Evolutionary conservation across 1,140 invertebrate species (phyloP), one percentile per base, ranked within the genome.

Genomic region (Cydia splendana): DNA sequence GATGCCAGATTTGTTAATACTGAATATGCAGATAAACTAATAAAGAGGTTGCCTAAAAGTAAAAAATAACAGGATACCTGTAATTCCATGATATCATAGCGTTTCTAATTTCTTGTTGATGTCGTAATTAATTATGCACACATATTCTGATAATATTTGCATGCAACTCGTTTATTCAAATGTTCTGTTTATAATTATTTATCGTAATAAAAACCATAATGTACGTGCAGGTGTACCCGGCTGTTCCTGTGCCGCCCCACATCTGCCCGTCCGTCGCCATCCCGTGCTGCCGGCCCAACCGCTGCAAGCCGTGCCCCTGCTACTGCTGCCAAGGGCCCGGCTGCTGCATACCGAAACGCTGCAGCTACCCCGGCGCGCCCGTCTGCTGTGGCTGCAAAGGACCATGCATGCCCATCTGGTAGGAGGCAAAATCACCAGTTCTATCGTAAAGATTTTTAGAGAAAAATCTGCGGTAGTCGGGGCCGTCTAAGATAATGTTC

Each of bases 401-500:
- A 0, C 91, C 89, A 15, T 90, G 90, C 76, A 91, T 93, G 91
- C 91, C 91, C 4, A 84, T 93, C 45, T 91, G 91, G 90, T 91
- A 83, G 76, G 10, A 20, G 13, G 30, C 13, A 28, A 76, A n/a
- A 53, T n/a, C 10, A n/a, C 13, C 48, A 15, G 13, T 4, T 51
- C 15, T 15, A 18, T 18, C 18, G 51, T 18, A n/a, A 53, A 53
- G 51, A 53, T n/a, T 53, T 53, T 53, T 4, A 4, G 4, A 13
- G 45, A 15, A 48, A 12, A 48, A 4, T 48, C 45, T 15, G n/a
- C 0, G n/a, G 51, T 18, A 53, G n/a, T 7, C 12, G 12, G 15
- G 30, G 30, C n/a, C 6, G n/a, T 53, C 51, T 38, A 2, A 34
- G 34, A 6, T 34, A n/a, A 15, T 53, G 15, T 51, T 51, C n/a